Evolutionary conservation across 2,113 vertebrate species (phyloP).

Genomic region (Sardina pilchardus): DNA sequence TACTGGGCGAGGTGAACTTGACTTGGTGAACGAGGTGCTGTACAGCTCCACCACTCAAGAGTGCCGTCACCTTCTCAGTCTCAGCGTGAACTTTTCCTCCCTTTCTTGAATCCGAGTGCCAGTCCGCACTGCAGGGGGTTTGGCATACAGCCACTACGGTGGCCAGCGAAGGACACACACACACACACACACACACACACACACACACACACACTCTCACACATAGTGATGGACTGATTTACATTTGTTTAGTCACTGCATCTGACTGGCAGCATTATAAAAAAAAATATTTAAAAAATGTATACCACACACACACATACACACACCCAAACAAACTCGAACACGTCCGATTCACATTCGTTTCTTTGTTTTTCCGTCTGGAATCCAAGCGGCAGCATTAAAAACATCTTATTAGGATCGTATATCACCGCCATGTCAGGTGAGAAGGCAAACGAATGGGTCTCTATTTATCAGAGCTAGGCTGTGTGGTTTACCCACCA

Average conservation of each 20-base stretch:
- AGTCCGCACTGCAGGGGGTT: too few species aligned
- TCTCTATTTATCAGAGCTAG: conserved; percentile 94
- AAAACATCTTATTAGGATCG: conserved; percentile 87
- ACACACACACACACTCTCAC: conserved; percentile 26
- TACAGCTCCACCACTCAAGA: too few species aligned
- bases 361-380: too few species aligned
- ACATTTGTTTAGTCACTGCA: background rate
- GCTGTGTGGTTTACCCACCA: conserved; percentile 85
- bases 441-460: conserved; percentile 95
- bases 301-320: background rate
- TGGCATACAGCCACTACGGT: too few species aligned
- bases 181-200: conserved; percentile 19
- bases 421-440: conserved; percentile 94
- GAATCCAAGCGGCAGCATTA: background rate
- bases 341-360: background rate
- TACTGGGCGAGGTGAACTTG: too few species aligned
- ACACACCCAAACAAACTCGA: background rate
- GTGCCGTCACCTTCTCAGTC: too few species aligned
- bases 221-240: background rate
- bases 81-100: too few species aligned
- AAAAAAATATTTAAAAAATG: too few species aligned
- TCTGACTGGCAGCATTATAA: background rate
- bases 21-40: too few species aligned
- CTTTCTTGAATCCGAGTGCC: too few species aligned
- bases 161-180: too few species aligned